These are phyloP conservation scores for Drosophila eohydei DNA, from an alignment of 2,888 invertebrate genomes.

Conservation along the genomic window DNA sequence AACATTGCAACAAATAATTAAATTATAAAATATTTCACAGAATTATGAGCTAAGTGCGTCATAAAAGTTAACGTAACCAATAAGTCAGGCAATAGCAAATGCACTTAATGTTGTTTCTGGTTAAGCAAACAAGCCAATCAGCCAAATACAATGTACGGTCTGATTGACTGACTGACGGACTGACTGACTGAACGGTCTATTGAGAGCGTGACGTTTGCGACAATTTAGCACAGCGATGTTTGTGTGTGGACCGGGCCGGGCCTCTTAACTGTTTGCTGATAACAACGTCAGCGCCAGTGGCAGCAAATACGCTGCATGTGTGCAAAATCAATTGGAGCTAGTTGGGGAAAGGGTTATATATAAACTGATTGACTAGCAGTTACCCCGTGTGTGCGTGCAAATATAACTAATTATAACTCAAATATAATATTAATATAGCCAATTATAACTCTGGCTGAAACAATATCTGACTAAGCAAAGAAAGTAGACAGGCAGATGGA, in stretches of 20 bases:
- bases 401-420: conserved; percentile 4
- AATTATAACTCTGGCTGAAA: background rate
- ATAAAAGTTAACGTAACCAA: conserved; percentile 26
- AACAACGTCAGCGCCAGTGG: conserved; percentile 60
- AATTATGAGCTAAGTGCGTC: conserved; percentile 24
- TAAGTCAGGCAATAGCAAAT: conserved; percentile 29
- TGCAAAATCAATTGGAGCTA: conserved; percentile 45
- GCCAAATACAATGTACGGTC: conserved; percentile 19
- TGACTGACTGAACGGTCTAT: background rate
- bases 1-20: background rate
- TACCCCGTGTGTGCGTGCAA: conserved; percentile 1
- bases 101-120: conserved; percentile 29
- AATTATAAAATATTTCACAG: background rate
- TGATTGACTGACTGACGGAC: conserved; percentile 17
- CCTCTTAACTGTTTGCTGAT: conserved; percentile 64
- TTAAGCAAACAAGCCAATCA: conserved; percentile 47
- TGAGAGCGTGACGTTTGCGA: conserved; percentile 30
- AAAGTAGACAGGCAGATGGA: background rate
- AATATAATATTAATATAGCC: background rate
- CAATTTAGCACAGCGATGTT: conserved; percentile 31
- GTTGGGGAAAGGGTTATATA: background rate
- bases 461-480: background rate
- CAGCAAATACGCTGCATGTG: conserved; percentile 30
- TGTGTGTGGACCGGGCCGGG: conserved; percentile 13
- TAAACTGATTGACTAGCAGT: background rate